phyloP scores from a whole-genome alignment of 2,797 vertebrate genomes.

The Muscicapa comitata region DNA sequence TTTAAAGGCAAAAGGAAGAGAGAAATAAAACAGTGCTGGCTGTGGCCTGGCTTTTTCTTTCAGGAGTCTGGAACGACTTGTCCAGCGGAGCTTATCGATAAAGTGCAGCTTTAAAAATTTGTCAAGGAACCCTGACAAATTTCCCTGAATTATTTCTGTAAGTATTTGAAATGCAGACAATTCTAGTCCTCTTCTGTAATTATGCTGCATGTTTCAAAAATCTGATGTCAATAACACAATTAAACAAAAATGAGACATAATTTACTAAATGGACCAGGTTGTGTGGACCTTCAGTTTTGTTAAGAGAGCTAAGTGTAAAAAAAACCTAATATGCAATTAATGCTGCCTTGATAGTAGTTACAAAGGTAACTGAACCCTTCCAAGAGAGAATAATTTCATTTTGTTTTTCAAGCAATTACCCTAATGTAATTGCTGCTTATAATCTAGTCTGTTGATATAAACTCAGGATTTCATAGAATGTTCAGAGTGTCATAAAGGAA shows the following conservation, averaged over 20 bases:
- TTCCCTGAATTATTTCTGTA: not conserved
- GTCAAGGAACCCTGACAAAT: not conserved
- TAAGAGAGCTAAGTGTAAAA: not conserved
- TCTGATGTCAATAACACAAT: not conserved
- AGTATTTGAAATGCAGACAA: not conserved
- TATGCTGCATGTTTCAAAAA: not conserved
- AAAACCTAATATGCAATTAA: not conserved
- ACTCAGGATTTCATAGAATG: not conserved
- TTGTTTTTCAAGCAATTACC: slow-evolving; percentile 20
- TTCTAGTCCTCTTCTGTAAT: not conserved
- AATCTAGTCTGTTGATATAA: not conserved
- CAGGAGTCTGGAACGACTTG: not conserved
- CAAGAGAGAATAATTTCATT: slow-evolving; percentile 3
- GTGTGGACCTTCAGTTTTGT: not conserved
- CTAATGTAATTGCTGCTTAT: slow-evolving; percentile 9
- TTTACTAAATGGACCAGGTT: not conserved
- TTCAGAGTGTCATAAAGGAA: not conserved
- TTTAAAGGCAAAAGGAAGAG: not conserved
- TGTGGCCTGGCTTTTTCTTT: not conserved
- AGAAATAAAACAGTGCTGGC: not conserved
- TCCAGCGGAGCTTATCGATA: not conserved
- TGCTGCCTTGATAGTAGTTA: not conserved
- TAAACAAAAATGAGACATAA: not conserved
- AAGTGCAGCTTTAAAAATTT: not conserved
- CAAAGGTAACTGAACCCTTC: slow-evolving; percentile 19